These are phyloP conservation scores for Albula goreensis DNA, from an alignment of 2,113 vertebrate species.

Conservation along the genomic window DNA sequence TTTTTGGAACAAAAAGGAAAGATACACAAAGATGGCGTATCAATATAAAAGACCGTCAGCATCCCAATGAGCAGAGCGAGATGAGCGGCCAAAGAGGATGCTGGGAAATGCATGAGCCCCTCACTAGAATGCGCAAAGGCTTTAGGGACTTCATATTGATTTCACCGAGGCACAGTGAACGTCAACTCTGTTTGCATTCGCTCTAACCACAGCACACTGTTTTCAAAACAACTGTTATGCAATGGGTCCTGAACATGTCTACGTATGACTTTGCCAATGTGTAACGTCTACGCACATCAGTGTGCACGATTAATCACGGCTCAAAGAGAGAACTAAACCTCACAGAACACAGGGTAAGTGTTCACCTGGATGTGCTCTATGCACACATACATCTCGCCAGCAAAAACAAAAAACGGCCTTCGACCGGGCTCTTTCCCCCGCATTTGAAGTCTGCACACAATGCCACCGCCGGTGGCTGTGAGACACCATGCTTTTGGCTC, in stretches of 20 bases:
- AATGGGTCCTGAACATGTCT: background rate
- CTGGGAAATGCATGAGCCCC: too few relatives aligned
- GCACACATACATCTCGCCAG: too few relatives aligned
- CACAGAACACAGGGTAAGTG: too few relatives aligned
- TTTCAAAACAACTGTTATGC: slow-evolving; percentile 32
- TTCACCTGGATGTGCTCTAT: too few relatives aligned
- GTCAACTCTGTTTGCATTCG: background rate
- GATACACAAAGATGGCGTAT: too few relatives aligned
- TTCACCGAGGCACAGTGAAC: background rate
- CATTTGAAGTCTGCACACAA: background rate
- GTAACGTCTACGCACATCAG: background rate
- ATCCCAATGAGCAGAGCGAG: background rate
- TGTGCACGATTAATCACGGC: background rate
- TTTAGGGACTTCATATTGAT: background rate
- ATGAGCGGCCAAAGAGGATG: too few relatives aligned
- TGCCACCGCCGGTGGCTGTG: background rate
- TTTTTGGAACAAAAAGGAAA: too few relatives aligned
- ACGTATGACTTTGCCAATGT: background rate
- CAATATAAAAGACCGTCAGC: too few relatives aligned
- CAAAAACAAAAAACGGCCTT: too few relatives aligned
- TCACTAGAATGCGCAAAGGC: background rate
- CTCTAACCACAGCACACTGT: slow-evolving; percentile 35
- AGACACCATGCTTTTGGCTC: background rate
- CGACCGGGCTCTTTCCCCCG: too few relatives aligned
- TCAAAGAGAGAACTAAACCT: background rate